Base-by-base conservation (phyloP, 2,888 invertebrate genomes). In the Onchidella celtica region DNA sequence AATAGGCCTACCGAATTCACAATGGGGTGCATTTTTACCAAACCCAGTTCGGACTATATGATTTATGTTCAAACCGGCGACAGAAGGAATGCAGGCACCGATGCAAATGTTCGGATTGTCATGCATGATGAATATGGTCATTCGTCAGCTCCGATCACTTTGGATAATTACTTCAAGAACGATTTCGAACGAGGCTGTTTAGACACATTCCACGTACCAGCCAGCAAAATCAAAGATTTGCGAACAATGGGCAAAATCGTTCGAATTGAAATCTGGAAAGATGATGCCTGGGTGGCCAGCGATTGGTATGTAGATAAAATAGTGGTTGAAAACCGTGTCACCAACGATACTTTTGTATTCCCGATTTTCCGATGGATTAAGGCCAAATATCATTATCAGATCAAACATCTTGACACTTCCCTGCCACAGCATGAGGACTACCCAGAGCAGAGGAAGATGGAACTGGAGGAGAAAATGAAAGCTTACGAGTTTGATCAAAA, bases 31-130 rank as follows among this genome's bases (percentile, higher is more conserved):
- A 73, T 82, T 59, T 81, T 83, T 34, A 66, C 79, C 4, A 81
- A 76, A 40, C 82, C 76, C 1, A 72, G 76, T 17, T 83, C 86
- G 27, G 86, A 86, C 59, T 89, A 86, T 75, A 79, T 86, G 63
- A 88, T 94, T 29, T 92, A 92, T 77, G 93, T 94, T n/a, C 91
- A 91, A 57, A 94, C 94, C 0, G 94, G 94, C 0, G 94, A 94
- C 86, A 89, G 92, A 36, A 92, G 92, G 74, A 91, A 92, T 24
- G 92, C 93, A 0, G 93, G 93, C 0, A 93, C 93, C 0, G 93
- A 94, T 83, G 94, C 94, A 61, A 93, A 93, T 78, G 92, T 94
- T 0, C 90, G 87, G 84, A 87, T 94, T 3, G 87, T 92, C 27
- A 84, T 94, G 6, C 91, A 92, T 73, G 94, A 94, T 76, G 92